These are phyloP conservation scores for Lamellibrachia columna DNA, from an alignment of 2,888 invertebrate species.

Conservation along the genomic window DNA sequence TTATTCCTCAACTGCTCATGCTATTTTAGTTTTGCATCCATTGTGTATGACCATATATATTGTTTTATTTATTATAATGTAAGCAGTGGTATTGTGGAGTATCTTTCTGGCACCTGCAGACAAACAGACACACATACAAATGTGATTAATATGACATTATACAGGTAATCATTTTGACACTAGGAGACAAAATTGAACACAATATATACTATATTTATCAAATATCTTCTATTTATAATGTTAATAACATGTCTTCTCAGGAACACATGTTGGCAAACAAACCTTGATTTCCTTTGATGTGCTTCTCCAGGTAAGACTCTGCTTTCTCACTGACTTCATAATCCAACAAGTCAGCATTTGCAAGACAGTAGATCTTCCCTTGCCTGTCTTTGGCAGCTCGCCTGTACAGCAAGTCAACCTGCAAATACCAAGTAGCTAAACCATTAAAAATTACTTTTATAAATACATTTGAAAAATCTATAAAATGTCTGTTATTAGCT, in stretches of 20 bases:
- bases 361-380: conserved; percentile 50
- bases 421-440: conserved; percentile 20
- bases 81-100: too few relatives aligned
- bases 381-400: conserved; percentile 45
- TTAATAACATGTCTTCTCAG: background rate
- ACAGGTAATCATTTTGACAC: background rate
- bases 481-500: too few relatives aligned
- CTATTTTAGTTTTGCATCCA: too few relatives aligned
- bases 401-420: conserved; percentile 51
- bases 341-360: conserved; percentile 50
- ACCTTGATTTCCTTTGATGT: conserved; percentile 38
- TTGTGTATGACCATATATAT: too few relatives aligned
- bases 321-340: conserved; percentile 48
- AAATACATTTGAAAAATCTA: too few relatives aligned
- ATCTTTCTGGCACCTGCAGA: too few relatives aligned
- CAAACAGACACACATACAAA: too few relatives aligned
- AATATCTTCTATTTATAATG: background rate
- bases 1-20: too few relatives aligned
- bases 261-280: background rate
- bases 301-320: conserved; percentile 33
- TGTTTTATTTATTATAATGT: too few relatives aligned
- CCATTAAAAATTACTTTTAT: background rate
- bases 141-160: too few relatives aligned
- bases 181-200: too few relatives aligned
- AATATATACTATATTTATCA: too few relatives aligned